A percentile compares a stretch with the other conserved stretches of the same genome.
phyloP scores from a whole-genome alignment of 2,113 vertebrate species.

The Peromyscus polionotus region DNA sequence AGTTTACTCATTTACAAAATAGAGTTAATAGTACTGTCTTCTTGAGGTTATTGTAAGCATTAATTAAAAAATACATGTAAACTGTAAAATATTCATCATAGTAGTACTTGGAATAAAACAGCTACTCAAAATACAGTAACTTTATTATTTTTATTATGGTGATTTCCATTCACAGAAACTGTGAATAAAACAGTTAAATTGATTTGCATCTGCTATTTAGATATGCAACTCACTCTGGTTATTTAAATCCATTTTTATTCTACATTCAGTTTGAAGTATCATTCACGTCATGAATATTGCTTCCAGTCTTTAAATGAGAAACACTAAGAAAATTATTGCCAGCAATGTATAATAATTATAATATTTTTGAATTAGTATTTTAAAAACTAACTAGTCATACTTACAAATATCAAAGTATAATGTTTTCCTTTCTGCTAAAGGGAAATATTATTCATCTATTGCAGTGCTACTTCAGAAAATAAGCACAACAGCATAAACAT shows the following conservation, averaged over 20 bases:
- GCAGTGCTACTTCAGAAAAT: slow-evolving; percentile 73
- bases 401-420: slow-evolving; percentile 70
- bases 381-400: slow-evolving; percentile 60
- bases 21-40: neutral
- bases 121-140: slow-evolving; percentile 55
- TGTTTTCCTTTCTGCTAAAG: slow-evolving; percentile 65
- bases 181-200: slow-evolving; percentile 70
- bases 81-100: slow-evolving; percentile 27
- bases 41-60: neutral
- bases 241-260: slow-evolving; percentile 72
- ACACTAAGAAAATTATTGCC: slow-evolving; percentile 71
- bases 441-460: slow-evolving; percentile 71
- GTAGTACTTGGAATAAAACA: slow-evolving; percentile 54
- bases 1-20: slow-evolving; percentile 17
- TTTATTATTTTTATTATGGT: slow-evolving; percentile 69
- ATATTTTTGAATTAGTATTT: slow-evolving; percentile 67
- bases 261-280: slow-evolving; percentile 72
- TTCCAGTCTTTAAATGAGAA: slow-evolving; percentile 69
- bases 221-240: slow-evolving; percentile 54
- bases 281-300: slow-evolving; percentile 65
- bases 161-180: slow-evolving; percentile 60
- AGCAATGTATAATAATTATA: slow-evolving; percentile 62
- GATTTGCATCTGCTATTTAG: slow-evolving; percentile 57
- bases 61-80: slow-evolving; percentile 25
- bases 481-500: slow-evolving; percentile 60